A percentile compares a stretch with the other conserved stretches of the same genome.
These are phyloP conservation scores for Cavia porcellus DNA, from an alignment of 2,113 vertebrate species.

Conservation along the genomic window DNA sequence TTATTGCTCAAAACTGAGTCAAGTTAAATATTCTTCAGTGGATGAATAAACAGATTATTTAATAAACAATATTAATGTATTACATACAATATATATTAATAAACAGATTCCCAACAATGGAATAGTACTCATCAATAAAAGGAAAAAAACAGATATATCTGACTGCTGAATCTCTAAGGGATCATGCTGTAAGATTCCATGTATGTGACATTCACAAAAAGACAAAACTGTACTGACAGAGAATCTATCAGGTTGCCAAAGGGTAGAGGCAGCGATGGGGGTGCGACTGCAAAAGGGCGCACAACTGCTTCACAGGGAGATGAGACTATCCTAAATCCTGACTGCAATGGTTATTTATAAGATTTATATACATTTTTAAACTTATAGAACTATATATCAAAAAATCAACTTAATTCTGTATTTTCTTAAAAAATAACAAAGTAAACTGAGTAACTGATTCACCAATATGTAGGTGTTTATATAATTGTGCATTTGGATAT, in stretches of 20 bases:
- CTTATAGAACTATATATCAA: not conserved
- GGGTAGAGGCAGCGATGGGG: no score
- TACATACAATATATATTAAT: no score
- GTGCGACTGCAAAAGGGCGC: not conserved
- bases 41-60: not conserved
- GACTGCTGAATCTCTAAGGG: not conserved
- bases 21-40: constrained; percentile 1
- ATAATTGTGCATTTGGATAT: not conserved
- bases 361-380: not conserved
- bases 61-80: no score
- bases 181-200: not conserved
- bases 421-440: not conserved
- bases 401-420: not conserved
- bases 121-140: not conserved
- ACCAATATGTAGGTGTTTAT: not conserved
- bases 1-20: not conserved
- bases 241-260: not conserved
- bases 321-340: not conserved
- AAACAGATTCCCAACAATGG: no score
- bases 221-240: not conserved
- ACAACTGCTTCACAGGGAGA: not conserved
- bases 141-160: not conserved
- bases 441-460: not conserved
- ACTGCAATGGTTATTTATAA: not conserved
- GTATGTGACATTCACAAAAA: not conserved